Conservation (phyloP, 2,888 invertebrate species). For the Nomada lathburiana region DNA sequence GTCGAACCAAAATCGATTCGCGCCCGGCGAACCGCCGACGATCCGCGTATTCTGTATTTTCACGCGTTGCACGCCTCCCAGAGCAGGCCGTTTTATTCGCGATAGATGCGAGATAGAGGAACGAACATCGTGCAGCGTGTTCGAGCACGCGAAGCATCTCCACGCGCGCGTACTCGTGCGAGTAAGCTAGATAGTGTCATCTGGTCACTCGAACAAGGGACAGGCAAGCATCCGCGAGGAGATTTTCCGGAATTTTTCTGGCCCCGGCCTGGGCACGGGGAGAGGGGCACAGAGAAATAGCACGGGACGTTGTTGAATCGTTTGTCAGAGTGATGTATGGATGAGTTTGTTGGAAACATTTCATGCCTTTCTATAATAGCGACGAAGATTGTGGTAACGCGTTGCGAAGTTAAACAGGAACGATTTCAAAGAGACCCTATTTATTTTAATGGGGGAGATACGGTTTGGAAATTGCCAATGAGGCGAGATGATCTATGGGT, state of each 20-base stretch:
- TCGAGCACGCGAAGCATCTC: constrained; percentile 28
- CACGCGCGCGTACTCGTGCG: constrained; percentile 53
- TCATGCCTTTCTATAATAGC: no score
- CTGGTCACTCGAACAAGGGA: constrained; percentile 43
- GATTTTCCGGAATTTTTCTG: constrained; percentile 30
- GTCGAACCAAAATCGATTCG: background rate
- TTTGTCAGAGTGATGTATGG: no score
- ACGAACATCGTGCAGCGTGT: constrained; percentile 34
- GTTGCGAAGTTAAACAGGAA: no score
- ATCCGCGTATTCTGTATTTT: background rate
- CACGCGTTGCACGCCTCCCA: background rate
- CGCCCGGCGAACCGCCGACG: background rate
- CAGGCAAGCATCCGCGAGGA: constrained; percentile 17
- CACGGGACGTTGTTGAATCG: no score
- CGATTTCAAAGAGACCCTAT: no score
- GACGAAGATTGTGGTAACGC: no score
- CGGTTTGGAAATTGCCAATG: no score
- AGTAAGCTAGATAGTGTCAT: constrained; percentile 58
- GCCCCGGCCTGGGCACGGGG: no score
- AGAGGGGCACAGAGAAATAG: background rate
- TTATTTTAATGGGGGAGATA: no score
- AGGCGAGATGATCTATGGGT: no score
- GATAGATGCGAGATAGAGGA: constrained; percentile 50
- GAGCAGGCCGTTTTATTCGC: constrained; percentile 6
- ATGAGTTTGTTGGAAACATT: no score